Percentiles rank a stretch among this genome's conserved stretches.
Evolutionary conservation across 2,113 vertebrate genomes (phyloP).

Genomic region (Piprites chloris): DNA sequence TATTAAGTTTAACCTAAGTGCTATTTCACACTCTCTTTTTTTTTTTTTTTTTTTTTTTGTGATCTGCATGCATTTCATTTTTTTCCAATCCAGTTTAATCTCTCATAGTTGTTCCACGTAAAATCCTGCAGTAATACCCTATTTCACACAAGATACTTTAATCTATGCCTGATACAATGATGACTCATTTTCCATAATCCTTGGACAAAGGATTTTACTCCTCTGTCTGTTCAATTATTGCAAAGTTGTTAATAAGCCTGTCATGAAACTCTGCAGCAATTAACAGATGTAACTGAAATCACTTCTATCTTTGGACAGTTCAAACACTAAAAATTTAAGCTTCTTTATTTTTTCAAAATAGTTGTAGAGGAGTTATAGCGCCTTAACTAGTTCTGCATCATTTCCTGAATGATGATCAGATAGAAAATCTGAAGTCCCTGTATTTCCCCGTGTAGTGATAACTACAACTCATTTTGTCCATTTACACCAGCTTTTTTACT

Average conservation of each 20-base stretch:
- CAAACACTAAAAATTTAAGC: background rate
- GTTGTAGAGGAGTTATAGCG: background rate
- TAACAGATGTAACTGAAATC: background rate
- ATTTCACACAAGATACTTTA: background rate
- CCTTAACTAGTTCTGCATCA: background rate
- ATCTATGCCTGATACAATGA: background rate
- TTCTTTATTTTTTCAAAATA: background rate
- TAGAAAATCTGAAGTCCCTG: background rate
- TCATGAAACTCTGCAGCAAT: background rate
- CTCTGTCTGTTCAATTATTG: background rate
- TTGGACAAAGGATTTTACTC: background rate
- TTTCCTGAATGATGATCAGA: background rate
- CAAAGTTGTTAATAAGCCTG: background rate
- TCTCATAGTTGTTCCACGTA: background rate
- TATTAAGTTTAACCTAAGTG: background rate
- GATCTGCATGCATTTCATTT: background rate
- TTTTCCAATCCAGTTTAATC: background rate
- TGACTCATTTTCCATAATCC: background rate
- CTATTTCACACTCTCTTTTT: accelerated
- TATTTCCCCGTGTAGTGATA: background rate
- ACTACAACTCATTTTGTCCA: background rate
- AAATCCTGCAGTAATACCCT: background rate
- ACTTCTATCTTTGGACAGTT: background rate
- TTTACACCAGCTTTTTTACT: background rate
- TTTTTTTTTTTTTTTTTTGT: background rate